These are phyloP conservation scores for Vireo altiloquus DNA, from an alignment of 2,113 vertebrate genomes.

Conservation along the genomic window DNA sequence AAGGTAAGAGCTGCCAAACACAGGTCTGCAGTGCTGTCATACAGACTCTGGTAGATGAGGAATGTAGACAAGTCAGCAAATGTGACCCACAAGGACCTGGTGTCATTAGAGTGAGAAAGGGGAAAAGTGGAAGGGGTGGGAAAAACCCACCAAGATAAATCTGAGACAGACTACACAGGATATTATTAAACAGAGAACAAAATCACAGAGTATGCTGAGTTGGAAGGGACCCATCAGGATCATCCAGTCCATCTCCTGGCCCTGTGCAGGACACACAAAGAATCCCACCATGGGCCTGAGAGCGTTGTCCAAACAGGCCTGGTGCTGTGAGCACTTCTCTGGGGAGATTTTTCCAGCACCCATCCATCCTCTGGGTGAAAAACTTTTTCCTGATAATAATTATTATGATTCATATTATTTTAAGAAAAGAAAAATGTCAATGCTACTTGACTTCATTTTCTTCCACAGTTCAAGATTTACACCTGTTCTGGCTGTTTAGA, in stretches of 20 bases:
- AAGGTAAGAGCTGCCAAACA: neutral
- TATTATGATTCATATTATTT: neutral
- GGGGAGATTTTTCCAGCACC: neutral
- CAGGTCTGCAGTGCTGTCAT: neutral
- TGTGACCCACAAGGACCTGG: neutral
- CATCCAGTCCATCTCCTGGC: neutral
- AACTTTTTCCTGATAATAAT: neutral
- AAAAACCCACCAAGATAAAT: neutral
- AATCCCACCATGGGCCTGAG: neutral
- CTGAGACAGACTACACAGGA: neutral
- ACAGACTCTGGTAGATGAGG: neutral
- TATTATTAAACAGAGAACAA: neutral
- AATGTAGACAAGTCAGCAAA: neutral
- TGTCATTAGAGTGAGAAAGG: neutral
- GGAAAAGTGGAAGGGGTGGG: fast-evolving
- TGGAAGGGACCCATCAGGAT: neutral
- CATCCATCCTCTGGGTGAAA: neutral
- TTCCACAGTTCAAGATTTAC: neutral
- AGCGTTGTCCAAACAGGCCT: neutral
- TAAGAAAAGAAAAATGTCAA: neutral
- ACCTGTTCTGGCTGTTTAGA: neutral
- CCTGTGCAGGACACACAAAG: neutral
- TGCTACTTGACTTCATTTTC: neutral
- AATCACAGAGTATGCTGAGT: neutral
- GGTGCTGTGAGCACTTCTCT: neutral